A percentile compares a stretch with the other conserved stretches of the same genome.
phyloP scores from a whole-genome alignment of 1,140 invertebrate species.

The Papilio aristodemus region DNA sequence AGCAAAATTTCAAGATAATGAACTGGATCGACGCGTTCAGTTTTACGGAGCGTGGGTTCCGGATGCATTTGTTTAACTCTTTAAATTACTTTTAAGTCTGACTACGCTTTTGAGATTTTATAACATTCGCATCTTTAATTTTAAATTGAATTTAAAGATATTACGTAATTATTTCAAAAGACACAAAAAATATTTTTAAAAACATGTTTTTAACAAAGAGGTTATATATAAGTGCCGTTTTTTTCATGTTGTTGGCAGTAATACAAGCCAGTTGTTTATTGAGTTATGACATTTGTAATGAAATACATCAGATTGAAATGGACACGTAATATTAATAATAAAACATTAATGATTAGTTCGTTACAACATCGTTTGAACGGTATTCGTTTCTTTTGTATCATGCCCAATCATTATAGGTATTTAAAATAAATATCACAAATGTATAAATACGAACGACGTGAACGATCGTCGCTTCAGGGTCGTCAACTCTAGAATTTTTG shows the following conservation, averaged over 20 bases:
- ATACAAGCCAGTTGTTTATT: background rate
- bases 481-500: conserved; percentile 24
- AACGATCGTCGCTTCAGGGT: conserved; percentile 40
- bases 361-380: conserved; percentile 37
- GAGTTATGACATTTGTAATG: background rate
- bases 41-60: conserved; percentile 11
- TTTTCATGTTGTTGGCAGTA: background rate
- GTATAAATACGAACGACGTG: conserved; percentile 45
- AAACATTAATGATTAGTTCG: conserved; percentile 40
- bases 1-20: conserved; percentile 34
- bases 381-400: conserved; percentile 46
- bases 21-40: conserved; percentile 26
- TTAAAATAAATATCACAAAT: conserved; percentile 35
- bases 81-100: background rate
- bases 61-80: conserved; percentile 13
- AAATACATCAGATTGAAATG: background rate
- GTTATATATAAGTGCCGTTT: background rate
- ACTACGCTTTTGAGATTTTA: background rate
- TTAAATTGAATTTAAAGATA: background rate
- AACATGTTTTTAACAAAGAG: background rate
- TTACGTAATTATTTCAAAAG: background rate
- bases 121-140: background rate
- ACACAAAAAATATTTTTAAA: background rate
- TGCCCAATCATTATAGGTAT: conserved; percentile 54
- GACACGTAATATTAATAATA: conserved; percentile 31